Conservation (phyloP, 2,797 vertebrate genomes). For the Acanthurus lineatus region DNA sequence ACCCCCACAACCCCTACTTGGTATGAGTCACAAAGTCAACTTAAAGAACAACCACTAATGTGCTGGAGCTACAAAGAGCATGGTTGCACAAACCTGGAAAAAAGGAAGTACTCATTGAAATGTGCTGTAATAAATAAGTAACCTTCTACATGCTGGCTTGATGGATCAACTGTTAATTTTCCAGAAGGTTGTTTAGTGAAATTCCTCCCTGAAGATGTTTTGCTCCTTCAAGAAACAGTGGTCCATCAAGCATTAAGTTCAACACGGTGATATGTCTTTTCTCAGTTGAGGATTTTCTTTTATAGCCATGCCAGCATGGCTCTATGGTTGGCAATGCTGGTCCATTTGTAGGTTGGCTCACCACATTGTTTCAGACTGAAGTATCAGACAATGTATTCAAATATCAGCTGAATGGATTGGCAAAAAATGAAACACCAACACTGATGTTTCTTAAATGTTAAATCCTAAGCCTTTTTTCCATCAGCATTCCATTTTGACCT, state of each 20-base stretch:
- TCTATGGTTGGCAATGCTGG: not conserved
- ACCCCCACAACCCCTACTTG: not conserved
- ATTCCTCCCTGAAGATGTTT: not conserved
- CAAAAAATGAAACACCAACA: too few relatives aligned
- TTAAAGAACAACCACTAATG: conserved; percentile 44
- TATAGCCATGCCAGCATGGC: too few relatives aligned
- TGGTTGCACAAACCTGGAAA: conserved; percentile 36
- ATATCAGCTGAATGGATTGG: not conserved
- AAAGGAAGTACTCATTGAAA: conserved; percentile 25
- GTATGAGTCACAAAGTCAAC: conserved; percentile 25
- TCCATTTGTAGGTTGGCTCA: too few relatives aligned
- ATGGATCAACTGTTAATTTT: conserved; percentile 23
- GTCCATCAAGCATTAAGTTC: not conserved
- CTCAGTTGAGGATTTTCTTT: not conserved
- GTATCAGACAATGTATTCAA: not conserved
- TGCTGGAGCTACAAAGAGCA: conserved; percentile 21
- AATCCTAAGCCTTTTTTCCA: too few relatives aligned
- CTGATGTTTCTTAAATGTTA: too few relatives aligned
- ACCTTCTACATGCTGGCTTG: conserved; percentile 8
- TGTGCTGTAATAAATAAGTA: conserved; percentile 43
- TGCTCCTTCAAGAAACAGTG: not conserved
- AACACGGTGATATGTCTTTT: not conserved
- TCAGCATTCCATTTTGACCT: too few relatives aligned
- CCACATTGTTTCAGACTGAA: too few relatives aligned
- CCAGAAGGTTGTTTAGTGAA: not conserved